Conservation (phyloP, 2,888 invertebrate genomes). For the Pasiphila rectangulata region DNA sequence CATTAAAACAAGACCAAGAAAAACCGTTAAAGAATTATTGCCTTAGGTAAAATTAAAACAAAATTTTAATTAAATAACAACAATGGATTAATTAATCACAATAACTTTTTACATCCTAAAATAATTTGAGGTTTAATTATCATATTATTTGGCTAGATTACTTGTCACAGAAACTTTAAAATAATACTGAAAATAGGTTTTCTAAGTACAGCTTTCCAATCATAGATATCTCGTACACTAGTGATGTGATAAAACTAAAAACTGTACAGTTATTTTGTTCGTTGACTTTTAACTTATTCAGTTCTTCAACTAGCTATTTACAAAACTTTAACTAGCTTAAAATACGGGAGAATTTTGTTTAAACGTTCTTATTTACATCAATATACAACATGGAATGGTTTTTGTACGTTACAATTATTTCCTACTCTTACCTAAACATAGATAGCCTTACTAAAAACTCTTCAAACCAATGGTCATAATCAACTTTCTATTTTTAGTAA, state of each 20-base stretch:
- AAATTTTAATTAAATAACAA: slow-evolving; percentile 10
- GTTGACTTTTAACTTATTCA: slow-evolving; percentile 31
- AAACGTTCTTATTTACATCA: slow-evolving; percentile 67
- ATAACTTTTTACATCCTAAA: slow-evolving; percentile 8
- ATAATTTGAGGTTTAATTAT: slow-evolving; percentile 4
- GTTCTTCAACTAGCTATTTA: slow-evolving; percentile 63
- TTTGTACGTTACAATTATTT: slow-evolving; percentile 71
- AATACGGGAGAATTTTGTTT: slow-evolving; percentile 59
- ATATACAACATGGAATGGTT: slow-evolving; percentile 68
- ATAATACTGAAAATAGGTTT: neutral
- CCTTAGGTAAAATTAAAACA: neutral
- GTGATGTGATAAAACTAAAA: slow-evolving; percentile 9
- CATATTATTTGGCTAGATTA: slow-evolving; percentile 6
- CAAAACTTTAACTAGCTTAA: slow-evolving; percentile 59
- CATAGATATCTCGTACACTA: neutral
- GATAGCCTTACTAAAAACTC: neutral
- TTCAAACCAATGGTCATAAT: slow-evolving; percentile 20
- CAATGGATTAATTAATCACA: slow-evolving; percentile 13
- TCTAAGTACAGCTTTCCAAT: neutral
- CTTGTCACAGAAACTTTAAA: neutral
- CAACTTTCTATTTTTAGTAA: too few relatives aligned
- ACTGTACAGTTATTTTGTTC: slow-evolving; percentile 7
- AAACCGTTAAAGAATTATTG: neutral
- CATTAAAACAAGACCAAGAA: neutral
- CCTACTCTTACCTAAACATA: slow-evolving; percentile 28